A percentile compares a stretch with the other conserved stretches of the same genome.
These are phyloP conservation scores for Ageneiosus marmoratus DNA, from an alignment of 2,113 vertebrate species.

Conservation along the genomic window DNA sequence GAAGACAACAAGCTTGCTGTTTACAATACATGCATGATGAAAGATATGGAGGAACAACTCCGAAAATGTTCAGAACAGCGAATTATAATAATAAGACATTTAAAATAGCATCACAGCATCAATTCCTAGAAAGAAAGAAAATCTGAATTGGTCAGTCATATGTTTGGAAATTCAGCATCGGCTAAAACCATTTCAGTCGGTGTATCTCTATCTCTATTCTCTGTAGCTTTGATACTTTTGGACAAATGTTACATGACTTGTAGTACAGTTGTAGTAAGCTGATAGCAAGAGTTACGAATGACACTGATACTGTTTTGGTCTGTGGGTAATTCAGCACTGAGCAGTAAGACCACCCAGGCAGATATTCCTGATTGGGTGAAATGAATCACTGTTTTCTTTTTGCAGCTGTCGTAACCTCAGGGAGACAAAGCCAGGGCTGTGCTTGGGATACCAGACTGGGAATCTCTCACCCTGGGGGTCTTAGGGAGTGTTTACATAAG, in stretches of 20 bases:
- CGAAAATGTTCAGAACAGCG: too few relatives aligned
- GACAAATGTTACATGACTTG: slow-evolving; percentile 3
- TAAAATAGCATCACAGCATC: too few relatives aligned
- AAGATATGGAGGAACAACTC: too few relatives aligned
- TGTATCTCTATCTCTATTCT: too few relatives aligned
- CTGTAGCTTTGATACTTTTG: not conserved
- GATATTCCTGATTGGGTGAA: not conserved
- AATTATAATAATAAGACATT: too few relatives aligned
- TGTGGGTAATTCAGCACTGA: not conserved
- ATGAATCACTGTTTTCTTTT: not conserved
- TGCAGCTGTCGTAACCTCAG: not conserved
- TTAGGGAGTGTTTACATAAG: not conserved
- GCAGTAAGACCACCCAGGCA: slow-evolving; percentile 18
- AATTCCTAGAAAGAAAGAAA: too few relatives aligned
- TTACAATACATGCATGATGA: too few relatives aligned
- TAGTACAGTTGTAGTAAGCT: not conserved
- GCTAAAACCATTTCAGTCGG: too few relatives aligned
- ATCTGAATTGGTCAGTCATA: too few relatives aligned
- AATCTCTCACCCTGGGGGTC: not conserved
- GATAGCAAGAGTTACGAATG: not conserved
- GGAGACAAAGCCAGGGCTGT: not conserved
- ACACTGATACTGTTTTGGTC: not conserved
- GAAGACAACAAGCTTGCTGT: too few relatives aligned
- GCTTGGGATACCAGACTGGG: slow-evolving; percentile 2
- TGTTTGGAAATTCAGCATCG: too few relatives aligned